Evolutionary conservation across 92 coral and sea anemone genomes (phyloP).

Genomic region (Actinernus sp.): DNA sequence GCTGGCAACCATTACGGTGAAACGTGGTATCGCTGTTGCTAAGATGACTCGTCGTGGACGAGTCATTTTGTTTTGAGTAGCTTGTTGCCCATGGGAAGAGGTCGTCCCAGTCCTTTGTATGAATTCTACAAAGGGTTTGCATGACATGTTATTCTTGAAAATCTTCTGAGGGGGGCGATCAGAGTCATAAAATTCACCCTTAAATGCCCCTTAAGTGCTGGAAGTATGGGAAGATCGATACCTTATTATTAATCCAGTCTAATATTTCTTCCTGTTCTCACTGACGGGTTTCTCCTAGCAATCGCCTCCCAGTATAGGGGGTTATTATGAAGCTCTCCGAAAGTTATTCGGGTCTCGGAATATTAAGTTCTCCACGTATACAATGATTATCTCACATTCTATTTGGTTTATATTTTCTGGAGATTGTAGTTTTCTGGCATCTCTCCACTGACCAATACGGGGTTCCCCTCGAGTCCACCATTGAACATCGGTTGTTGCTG

Average conservation of each 20-base stretch:
- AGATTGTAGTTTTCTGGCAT: slow-evolving; percentile 10
- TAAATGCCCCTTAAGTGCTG: slow-evolving; percentile 18
- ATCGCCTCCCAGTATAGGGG: slow-evolving; percentile 8
- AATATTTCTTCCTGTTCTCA: slow-evolving; percentile 4
- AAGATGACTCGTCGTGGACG: too few species aligned
- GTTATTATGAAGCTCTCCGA: slow-evolving; percentile 31
- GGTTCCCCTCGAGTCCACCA: slow-evolving; percentile 17
- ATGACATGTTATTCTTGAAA: slow-evolving; percentile 26
- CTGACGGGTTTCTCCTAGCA: not conserved
- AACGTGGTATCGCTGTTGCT: too few species aligned
- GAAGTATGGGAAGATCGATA: slow-evolving; percentile 35
- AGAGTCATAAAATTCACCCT: slow-evolving; percentile 13
- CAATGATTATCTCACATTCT: too few species aligned
- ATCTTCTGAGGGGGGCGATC: slow-evolving; percentile 30
- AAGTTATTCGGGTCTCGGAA: slow-evolving; percentile 23
- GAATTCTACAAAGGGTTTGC: slow-evolving; percentile 31
- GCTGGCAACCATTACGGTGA: too few species aligned
- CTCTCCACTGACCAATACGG: slow-evolving; percentile 24
- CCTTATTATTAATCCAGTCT: slow-evolving; percentile 21
- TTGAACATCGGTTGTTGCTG: not conserved
- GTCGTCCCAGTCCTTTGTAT: slow-evolving; percentile 24
- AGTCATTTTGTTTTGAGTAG: too few species aligned
- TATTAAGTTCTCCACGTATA: not conserved
- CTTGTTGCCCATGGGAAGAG: too few species aligned
- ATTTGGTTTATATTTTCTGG: not conserved